Base-by-base conservation (phyloP, 2,888 invertebrate genomes). In the Noctua janthina region DNA sequence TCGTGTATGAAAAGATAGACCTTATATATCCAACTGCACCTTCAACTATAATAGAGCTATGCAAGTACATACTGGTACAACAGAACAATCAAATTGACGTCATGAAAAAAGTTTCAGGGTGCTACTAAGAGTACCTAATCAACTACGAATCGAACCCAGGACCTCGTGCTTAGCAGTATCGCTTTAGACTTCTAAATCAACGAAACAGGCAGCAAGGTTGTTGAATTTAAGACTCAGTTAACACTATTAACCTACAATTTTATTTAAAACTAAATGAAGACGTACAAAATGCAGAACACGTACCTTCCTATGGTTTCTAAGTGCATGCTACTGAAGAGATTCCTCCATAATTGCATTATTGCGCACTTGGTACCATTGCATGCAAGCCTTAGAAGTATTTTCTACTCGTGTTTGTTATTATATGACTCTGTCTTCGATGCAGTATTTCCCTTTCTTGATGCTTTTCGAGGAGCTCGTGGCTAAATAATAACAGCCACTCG, bases 331-430 rank as follows among this genome's bases (percentile, higher is more conserved):
- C 81, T 81, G 89, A 86, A 85, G 84, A 90, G 90, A 92, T 92
- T 92, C 83, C 71, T 56, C 15, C n/a, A 69, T 92, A 93, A 93
- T 93, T 91, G 86, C 87, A 91, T 93, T 93, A 92, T 76, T 73
- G 56, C 69, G 66, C 77, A 82, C 85, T 85, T 85, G 66, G 64
- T 54, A 29, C 46, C 71, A 78, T 74, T 70, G 75, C 74, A 81
- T 82, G 77, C 81, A 91, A 92, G 87, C 91, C 92, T 82, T 92
- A 91, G 67, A 91, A 92, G 82, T 88, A 76, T 74, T 83, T 29
- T 68, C 83, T 80, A 74, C 74, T 51, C 76, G 64, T 56, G 78
- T 71, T 51, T 84, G 29, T 68, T 78, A 62, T 74, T 43, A 62
- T 8, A 2, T 10, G 17, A 4, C 23, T 56, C 10, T 54, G 20